Conservation (phyloP, 2,888 invertebrate species). For the Oeneis ivallda region DNA sequence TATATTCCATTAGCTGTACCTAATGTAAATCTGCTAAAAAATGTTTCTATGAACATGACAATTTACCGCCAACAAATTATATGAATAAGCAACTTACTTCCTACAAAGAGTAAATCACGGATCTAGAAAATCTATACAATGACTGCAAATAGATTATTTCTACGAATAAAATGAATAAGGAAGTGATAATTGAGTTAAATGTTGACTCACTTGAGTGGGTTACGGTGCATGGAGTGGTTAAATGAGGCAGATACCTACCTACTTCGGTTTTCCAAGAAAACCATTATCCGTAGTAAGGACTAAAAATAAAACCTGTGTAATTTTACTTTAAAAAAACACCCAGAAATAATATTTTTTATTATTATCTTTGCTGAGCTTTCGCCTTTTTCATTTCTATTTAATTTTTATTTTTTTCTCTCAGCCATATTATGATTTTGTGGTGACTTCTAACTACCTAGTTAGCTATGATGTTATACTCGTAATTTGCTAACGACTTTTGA, state of each 20-base stretch:
- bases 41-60: neutral
- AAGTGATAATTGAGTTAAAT: slow-evolving; percentile 22
- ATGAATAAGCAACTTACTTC: slow-evolving; percentile 13
- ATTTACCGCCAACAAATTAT: neutral
- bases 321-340: no score
- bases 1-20: neutral
- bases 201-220: slow-evolving; percentile 21
- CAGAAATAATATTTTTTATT: no score
- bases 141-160: slow-evolving; percentile 17
- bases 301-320: no score
- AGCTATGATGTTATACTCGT: no score
- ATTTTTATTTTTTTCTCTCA: no score
- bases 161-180: slow-evolving; percentile 25
- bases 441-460: no score
- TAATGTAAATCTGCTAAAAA: neutral
- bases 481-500: no score
- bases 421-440: no score
- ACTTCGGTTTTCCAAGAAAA: no score
- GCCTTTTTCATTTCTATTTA: no score
- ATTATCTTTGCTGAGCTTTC: no score
- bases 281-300: neutral
- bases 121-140: slow-evolving; percentile 13
- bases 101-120: slow-evolving; percentile 22
- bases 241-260: neutral
- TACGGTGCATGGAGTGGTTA: neutral